Percentiles rank a stretch among this genome's conserved stretches.
phyloP scores from a whole-genome alignment of 2,888 invertebrate species.

The Pseudanteris insignis region DNA sequence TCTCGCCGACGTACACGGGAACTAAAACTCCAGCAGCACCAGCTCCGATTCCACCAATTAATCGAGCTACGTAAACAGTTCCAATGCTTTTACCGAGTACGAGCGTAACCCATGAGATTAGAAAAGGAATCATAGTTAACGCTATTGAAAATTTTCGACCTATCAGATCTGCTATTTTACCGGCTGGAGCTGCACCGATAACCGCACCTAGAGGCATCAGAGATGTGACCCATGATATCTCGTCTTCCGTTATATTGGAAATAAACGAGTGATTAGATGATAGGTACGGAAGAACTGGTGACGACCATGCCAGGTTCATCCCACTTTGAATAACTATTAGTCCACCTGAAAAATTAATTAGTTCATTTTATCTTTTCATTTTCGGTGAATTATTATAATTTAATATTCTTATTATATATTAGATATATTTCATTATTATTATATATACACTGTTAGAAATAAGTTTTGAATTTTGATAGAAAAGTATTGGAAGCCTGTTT shows the following conservation, averaged over 20 bases:
- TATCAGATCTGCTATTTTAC: conserved; percentile 57
- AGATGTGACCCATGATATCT: conserved; percentile 56
- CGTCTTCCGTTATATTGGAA: conserved; percentile 42
- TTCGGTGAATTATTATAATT: not conserved
- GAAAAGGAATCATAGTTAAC: conserved; percentile 54
- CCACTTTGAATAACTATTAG: conserved; percentile 58
- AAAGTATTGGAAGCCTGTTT: too few species aligned
- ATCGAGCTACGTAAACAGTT: conserved; percentile 52
- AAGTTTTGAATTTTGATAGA: too few species aligned
- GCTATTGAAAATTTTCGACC: conserved; percentile 55
- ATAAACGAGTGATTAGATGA: conserved; percentile 50
- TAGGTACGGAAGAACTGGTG: conserved; percentile 54
- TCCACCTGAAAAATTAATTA: conserved; percentile 53
- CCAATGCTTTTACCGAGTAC: conserved; percentile 49
- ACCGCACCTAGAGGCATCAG: conserved; percentile 57
- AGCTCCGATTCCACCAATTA: conserved; percentile 67
- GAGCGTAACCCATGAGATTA: conserved; percentile 66
- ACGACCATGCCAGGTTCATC: conserved; percentile 59
- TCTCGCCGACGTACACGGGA: conserved; percentile 69
- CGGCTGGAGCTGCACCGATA: conserved; percentile 56
- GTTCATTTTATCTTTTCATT: not conserved
- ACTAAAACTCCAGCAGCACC: conserved; percentile 65
- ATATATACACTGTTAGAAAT: too few species aligned
- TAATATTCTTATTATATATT: too few species aligned
- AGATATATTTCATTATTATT: too few species aligned